Evolutionary conservation across 2,888 invertebrate species (phyloP).

Genomic region (Lysandra coridon): DNA sequence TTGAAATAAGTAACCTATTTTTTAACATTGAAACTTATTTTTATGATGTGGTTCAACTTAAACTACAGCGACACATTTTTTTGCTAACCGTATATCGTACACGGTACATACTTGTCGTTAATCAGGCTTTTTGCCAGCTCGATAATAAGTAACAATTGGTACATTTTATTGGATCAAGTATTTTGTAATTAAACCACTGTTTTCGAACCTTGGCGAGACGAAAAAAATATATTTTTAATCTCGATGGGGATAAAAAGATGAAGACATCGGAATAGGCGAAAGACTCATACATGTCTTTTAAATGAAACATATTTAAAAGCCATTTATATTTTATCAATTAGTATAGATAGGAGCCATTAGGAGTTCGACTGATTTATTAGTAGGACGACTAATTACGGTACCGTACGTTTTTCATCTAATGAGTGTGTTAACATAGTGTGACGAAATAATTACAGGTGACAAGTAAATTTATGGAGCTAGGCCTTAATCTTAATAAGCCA

Average conservation of each 20-base stretch:
- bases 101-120: constrained; percentile 15
- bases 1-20: too few species aligned
- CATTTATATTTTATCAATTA: background rate
- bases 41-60: background rate
- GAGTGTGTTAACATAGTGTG: constrained; percentile 1
- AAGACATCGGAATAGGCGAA: background rate
- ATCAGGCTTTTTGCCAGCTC: constrained; percentile 25
- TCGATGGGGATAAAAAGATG: background rate
- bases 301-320: background rate
- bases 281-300: background rate
- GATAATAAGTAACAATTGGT: constrained; percentile 16
- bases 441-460: constrained; percentile 17
- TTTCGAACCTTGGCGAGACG: background rate
- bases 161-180: constrained; percentile 18
- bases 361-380: background rate
- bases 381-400: background rate
- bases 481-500: constrained; percentile 12
- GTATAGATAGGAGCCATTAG: background rate
- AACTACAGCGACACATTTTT: background rate
- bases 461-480: constrained; percentile 8
- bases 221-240: background rate
- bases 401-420: constrained; percentile 1
- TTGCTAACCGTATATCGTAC: background rate
- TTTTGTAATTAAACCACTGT: constrained; percentile 13
- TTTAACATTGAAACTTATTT: background rate